Evolutionary conservation across 2,888 invertebrate genomes (phyloP), one percentile per base, ranked within the genome.

Genomic region (Lithophane semibrunnea): DNA sequence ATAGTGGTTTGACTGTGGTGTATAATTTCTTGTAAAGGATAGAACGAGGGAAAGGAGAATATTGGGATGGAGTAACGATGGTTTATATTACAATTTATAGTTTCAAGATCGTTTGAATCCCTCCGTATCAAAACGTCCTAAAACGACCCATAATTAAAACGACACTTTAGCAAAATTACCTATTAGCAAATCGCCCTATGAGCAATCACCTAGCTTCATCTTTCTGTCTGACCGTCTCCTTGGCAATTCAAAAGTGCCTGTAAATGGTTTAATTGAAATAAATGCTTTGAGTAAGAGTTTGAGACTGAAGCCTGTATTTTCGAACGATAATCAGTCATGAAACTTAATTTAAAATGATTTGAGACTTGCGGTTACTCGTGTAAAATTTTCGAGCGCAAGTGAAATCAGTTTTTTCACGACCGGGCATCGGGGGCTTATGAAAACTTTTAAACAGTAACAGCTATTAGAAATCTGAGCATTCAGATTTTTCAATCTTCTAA

Each of bases 11-110:
- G n/a, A 9, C 3, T 65, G 12, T 56, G 13, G 66, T 82, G 81
- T 56, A 81, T 80, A 81, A 81, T 80, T 68, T 81, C 81, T 54
- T 18, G 64, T 21, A 63, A 42, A 68, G 10, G 58, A 65, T n/a
- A 10, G 8, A 49, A 0, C n/a, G n/a, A 66, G 1, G 47, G 44
- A 65, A 79, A 75, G 16, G 12, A 4, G 29, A 29, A 12, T 49
- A 24, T 13, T 58, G 58, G 7, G 29, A 29, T 7, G 54, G 13
- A n/a, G 13, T 16, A 52, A 69, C n/a, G 16, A 10, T 21, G 16
- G 24, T 42, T 29, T n/a, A 10, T 21, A 10, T 24, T 21, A 7
- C 3, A 29, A 74, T 18, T 74, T 2, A 21, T 5, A 9, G 2
- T 66, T 16, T 49, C 1, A 54, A 29, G 44, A 54, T 7, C 5